Conservation (phyloP, 2,797 vertebrate species). For the Lepilemur ruficaudatus region DNA sequence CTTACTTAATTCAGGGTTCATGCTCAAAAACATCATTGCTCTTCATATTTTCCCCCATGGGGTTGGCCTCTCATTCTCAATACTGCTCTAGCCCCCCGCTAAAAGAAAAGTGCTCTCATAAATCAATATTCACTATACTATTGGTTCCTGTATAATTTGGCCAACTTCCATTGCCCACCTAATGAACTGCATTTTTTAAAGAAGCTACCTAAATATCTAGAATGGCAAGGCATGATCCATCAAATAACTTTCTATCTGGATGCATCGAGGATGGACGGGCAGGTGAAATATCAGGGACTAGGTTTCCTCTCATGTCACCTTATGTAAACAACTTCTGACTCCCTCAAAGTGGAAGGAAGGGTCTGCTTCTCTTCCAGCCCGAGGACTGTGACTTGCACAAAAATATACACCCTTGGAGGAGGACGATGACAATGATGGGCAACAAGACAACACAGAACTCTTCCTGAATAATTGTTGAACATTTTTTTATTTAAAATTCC, state of each 20-base stretch:
- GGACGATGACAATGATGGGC: not conserved
- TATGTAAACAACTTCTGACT: not conserved
- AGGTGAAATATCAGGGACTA: not conserved
- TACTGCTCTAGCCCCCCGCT: not conserved
- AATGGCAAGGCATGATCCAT: not conserved
- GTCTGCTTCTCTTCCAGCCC: not conserved
- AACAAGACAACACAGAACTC: not conserved
- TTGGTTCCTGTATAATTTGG: not conserved
- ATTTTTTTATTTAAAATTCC: not conserved
- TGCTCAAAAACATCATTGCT: not conserved
- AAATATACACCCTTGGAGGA: not conserved
- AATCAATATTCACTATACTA: not conserved
- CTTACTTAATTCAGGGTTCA: not conserved
- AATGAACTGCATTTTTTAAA: not conserved
- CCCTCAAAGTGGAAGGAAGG: not conserved
- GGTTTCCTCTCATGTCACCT: not conserved
- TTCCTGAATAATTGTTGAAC: not conserved
- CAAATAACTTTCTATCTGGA: not conserved
- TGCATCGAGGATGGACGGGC: rapidly evolving
- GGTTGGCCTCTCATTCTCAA: not conserved
- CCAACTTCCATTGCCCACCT: not conserved
- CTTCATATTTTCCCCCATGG: rapidly evolving
- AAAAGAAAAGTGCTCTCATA: not conserved
- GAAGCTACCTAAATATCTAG: not conserved
- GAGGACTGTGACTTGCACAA: not conserved